These are phyloP conservation scores for Litocranius walleri DNA, from an alignment of 2,113 vertebrate genomes.

Conservation along the genomic window DNA sequence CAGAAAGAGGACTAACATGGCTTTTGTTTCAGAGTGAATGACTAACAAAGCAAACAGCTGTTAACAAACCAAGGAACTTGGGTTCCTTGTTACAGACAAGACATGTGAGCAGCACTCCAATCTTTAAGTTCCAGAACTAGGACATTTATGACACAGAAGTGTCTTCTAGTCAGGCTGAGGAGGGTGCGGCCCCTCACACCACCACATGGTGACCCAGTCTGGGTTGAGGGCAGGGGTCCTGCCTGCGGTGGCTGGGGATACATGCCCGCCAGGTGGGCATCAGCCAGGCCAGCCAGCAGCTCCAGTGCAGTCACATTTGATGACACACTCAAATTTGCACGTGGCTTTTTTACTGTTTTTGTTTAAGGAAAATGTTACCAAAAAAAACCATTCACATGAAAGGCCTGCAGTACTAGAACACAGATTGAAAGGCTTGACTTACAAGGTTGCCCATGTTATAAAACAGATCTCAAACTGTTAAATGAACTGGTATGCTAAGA, in stretches of 20 bases:
- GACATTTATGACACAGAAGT: background rate
- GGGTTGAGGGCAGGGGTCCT: background rate
- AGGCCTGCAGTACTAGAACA: background rate
- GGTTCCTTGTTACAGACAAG: background rate
- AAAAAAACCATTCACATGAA: background rate
- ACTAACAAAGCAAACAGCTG: background rate
- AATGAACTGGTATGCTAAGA: background rate
- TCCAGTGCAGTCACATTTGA: background rate
- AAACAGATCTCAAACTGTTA: background rate
- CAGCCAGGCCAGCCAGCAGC: rapidly evolving
- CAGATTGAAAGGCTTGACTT: background rate
- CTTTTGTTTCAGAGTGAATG: background rate
- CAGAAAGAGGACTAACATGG: background rate
- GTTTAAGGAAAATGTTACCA: background rate
- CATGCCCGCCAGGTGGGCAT: rapidly evolving
- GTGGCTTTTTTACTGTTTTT: background rate
- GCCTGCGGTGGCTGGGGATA: rapidly evolving
- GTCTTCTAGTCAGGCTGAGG: background rate
- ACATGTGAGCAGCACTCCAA: background rate
- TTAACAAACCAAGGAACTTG: too few species aligned
- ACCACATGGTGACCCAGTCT: rapidly evolving
- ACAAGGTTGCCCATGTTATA: background rate
- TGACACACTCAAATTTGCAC: background rate
- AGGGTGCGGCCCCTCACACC: rapidly evolving
- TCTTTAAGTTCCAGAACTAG: background rate